These are phyloP conservation scores for Notechis scutatus DNA, from an alignment of 2,113 vertebrate species.

Conservation along the genomic window DNA sequence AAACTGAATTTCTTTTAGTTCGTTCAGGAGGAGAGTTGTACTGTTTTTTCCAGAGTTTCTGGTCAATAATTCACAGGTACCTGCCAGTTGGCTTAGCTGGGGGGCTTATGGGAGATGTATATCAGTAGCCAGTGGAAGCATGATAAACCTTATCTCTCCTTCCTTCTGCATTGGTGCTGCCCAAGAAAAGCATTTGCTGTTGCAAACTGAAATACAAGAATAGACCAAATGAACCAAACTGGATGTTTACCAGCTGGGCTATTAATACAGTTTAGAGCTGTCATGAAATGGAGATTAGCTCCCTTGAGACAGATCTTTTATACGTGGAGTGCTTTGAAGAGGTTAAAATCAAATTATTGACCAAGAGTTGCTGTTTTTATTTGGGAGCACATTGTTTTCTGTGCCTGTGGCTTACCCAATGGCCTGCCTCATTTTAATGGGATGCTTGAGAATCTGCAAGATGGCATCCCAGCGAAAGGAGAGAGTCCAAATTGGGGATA, in stretches of 20 bases:
- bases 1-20: background rate
- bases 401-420: slow-evolving; percentile 45
- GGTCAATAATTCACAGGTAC: background rate
- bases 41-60: background rate
- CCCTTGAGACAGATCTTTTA: slow-evolving; percentile 37
- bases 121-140: background rate
- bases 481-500: background rate
- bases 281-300: slow-evolving; percentile 40
- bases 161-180: background rate
- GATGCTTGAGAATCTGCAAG: background rate
- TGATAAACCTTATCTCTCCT: background rate
- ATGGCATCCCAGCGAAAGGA: background rate
- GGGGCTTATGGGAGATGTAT: background rate
- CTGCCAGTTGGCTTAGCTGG: background rate
- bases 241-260: background rate
- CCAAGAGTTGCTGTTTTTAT: background rate
- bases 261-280: background rate
- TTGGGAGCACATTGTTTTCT: background rate
- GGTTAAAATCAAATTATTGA: slow-evolving; percentile 44
- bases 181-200: background rate
- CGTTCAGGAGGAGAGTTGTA: background rate
- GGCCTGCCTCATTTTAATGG: slow-evolving; percentile 3
- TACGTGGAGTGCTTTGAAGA: slow-evolving; percentile 41
- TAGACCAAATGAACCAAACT: slow-evolving; percentile 19
- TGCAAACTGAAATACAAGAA: background rate